phyloP scores from a whole-genome alignment of 2,113 vertebrate genomes.

The Meles meles region DNA sequence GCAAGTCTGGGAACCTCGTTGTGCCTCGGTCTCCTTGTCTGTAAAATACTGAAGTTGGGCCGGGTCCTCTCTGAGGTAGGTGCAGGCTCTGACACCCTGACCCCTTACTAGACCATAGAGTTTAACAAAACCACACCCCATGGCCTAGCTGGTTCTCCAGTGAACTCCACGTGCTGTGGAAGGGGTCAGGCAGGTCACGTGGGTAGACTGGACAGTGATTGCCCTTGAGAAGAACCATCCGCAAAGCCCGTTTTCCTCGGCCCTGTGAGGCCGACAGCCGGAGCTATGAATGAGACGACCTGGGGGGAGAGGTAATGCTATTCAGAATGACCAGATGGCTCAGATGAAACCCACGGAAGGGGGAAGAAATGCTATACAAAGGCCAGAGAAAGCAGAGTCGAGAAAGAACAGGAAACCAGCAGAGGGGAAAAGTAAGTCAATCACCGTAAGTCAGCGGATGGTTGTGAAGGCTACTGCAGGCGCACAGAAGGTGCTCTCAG shows the following conservation, averaged over 20 bases:
- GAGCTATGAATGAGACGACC: neutral
- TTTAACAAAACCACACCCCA: neutral
- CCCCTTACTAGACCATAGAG: neutral
- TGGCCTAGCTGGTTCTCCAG: neutral
- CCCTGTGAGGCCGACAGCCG: neutral
- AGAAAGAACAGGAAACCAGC: neutral
- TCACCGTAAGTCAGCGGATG: neutral
- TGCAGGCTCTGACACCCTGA: neutral
- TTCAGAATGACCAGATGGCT: neutral
- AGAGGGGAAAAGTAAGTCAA: neutral
- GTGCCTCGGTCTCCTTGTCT: neutral
- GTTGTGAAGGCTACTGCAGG: neutral
- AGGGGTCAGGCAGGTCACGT: neutral
- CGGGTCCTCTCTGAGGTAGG: too few relatives aligned
- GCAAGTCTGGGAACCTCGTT: neutral
- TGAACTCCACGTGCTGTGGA: rapidly evolving
- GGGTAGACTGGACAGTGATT: neutral
- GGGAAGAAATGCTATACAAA: neutral
- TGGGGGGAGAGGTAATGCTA: too few relatives aligned
- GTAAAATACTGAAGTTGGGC: neutral
- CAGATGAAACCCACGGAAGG: neutral
- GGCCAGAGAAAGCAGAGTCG: neutral
- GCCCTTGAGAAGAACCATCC: neutral
- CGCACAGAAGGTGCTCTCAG: neutral
- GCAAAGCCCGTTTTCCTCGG: neutral